Evolutionary conservation across 2,797 vertebrate species (phyloP), one percentile per base, ranked within the genome.

Genomic region (Ibycter americanus): DNA sequence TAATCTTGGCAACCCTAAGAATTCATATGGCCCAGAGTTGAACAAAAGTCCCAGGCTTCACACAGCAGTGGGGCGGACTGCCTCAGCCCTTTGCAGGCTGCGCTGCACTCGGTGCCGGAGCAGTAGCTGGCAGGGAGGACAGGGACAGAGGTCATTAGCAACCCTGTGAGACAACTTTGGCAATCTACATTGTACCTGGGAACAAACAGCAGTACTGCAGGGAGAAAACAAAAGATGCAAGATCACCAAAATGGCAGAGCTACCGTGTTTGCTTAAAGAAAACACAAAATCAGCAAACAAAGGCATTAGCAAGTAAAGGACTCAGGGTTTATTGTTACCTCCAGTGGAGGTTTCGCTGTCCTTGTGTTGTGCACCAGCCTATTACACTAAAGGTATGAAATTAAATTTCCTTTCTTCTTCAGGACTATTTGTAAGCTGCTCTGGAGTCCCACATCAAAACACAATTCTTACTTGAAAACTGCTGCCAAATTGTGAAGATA

Each of bases 41-140:
- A 36, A 49, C 8, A 31, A 4, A 63, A 66, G 44, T 12, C n/a
- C 29, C 84, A 40, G 61, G 40, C 32, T 74, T 49, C 47, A 22
- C 0, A 4, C n/a, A 49, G 74, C 2, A 7, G 15, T 1, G 3
- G 13, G 29, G 20, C 5, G 8, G 63, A 26, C 4, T 44, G 65
- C 80, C 58, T 31, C 40, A 46, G 73, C 38, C 26, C 46, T 52
- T 36, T 4, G 1, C 32, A 32, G 54, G 42, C 22, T 51, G 31
- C 29, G 40, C 61, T 19, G 4, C 3, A 0, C 36, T 8, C 5
- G 0, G 10, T 26, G 34, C 3, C 0, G 1, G 25, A 38, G 34
- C 29, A 22, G 65, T 36, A 42, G 55, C 56, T 73, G 80, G 29
- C 1, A 1, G 29, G 15, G 32, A 66, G 56, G 40, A 31, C 42